Evolutionary conservation across 2,113 vertebrate genomes (phyloP), one percentile per base, ranked within the genome.

Genomic region (Orycteropus afer): DNA sequence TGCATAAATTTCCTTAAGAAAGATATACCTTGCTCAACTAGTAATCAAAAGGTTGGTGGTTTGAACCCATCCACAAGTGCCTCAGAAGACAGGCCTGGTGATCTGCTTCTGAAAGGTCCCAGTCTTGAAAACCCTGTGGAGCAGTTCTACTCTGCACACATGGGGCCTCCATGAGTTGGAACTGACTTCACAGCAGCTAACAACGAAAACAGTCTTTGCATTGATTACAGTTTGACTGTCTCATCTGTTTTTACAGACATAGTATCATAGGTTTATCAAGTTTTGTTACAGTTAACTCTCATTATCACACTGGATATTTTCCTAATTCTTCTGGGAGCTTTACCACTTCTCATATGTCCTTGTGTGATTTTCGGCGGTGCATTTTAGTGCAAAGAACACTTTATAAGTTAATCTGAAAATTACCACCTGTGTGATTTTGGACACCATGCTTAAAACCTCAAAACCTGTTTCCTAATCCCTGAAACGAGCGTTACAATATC

Each of bases 361-460:
- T 34, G 18, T 77, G 49, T 78, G 74, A 49, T 61, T 86, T 87
- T n/a, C 47, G 69, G 10, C 55, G 8, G 0, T 42, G 5, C 23
- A 8, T 14, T 92, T 90, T 67, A 65, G 51, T 93, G 69, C 63
- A 84, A 95, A 95, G 73, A 53, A 73, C 78, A 51, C 27, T 34
- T n/a, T 84, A 18, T 57, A 78, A 84, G 59, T 77, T 96, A 96
- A 97, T 96, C 97, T 88, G 92, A 92, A 97, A 97, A 96, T 95
- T 80, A 74, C 77, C 47, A 79, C 77, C 57, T 94, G 18, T 22
- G 71, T 1, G 15, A 78, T 83, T 92, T 82, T 86, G 15, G n/a
- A 94, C 76, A 94, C 93, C 79, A 80, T 9, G 23, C 23, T 79
- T 69, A 93, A 93, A 95, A 73, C 93, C 95, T 91, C 86, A 94